A percentile compares a stretch with the other conserved stretches of the same genome.
phyloP scores from a whole-genome alignment of 2,797 vertebrate species.

The Dipus sagitta region DNA sequence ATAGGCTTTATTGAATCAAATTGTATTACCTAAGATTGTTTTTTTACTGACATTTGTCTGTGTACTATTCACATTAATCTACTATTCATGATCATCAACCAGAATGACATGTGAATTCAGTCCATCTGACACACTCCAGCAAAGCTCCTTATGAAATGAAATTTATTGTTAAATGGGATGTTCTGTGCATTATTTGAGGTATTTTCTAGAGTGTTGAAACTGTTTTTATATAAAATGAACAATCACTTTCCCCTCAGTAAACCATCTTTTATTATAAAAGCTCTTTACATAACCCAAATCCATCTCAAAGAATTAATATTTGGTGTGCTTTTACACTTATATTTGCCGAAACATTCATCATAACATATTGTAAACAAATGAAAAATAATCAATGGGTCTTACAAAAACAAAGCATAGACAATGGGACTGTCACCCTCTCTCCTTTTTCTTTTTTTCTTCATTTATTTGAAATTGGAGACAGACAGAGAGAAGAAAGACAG shows the following conservation, averaged over 20 bases:
- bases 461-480: too few relatives aligned
- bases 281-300: not conserved
- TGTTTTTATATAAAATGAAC: not conserved
- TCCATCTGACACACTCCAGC: not conserved
- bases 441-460: slow-evolving; percentile 17
- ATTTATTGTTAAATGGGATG: not conserved
- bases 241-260: slow-evolving; percentile 31
- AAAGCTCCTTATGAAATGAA: not conserved
- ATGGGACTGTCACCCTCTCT: not conserved
- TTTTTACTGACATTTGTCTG: slow-evolving; percentile 22
- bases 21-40: not conserved
- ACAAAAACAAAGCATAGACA: slow-evolving; percentile 21
- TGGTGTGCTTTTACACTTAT: not conserved
- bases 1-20: not conserved
- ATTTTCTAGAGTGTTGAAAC: slow-evolving; percentile 7
- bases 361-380: not conserved
- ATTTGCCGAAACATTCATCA: not conserved
- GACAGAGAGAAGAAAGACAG: too few relatives aligned
- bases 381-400: not conserved
- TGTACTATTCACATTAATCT: not conserved
- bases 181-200: not conserved
- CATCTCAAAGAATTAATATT: not conserved
- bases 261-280: not conserved
- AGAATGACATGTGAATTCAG: not conserved
- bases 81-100: slow-evolving; percentile 26